phyloP scores from a whole-genome alignment of 2,797 vertebrate species.

The Acipenser ruthenus region DNA sequence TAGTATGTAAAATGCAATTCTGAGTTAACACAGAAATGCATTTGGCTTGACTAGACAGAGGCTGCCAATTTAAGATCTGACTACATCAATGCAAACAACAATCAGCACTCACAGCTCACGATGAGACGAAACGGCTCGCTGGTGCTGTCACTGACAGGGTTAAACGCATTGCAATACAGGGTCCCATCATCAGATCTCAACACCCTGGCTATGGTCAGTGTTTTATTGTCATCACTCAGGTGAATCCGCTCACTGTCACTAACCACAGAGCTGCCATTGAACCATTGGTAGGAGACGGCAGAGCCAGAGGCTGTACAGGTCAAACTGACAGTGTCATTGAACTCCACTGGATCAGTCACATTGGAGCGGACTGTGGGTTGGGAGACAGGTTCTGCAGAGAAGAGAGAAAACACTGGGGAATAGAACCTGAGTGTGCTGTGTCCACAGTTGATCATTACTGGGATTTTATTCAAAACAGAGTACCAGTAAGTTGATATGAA shows the following conservation, averaged over 20 bases:
- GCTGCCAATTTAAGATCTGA: too few species aligned
- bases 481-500: not conserved
- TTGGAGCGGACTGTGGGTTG: slow-evolving; percentile 32
- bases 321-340: slow-evolving; percentile 44
- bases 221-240: slow-evolving; percentile 26
- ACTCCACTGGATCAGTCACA: slow-evolving; percentile 44
- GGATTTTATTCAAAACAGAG: not conserved
- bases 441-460: not conserved
- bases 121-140: slow-evolving; percentile 33
- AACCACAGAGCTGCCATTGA: slow-evolving; percentile 32
- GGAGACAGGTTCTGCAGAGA: slow-evolving; percentile 41
- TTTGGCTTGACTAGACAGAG: too few species aligned
- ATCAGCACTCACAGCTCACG: slow-evolving; percentile 55
- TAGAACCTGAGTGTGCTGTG: not conserved
- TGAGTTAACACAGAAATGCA: too few species aligned
- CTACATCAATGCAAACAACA: not conserved
- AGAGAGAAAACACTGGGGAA: slow-evolving; percentile 4
- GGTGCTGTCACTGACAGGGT: slow-evolving; percentile 35
- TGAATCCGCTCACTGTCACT: slow-evolving; percentile 4
- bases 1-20: too few species aligned
- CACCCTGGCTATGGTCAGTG: slow-evolving; percentile 38
- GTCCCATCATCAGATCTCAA: slow-evolving; percentile 40
- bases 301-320: slow-evolving; percentile 45
- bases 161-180: slow-evolving; percentile 46
- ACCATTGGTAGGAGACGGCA: slow-evolving; percentile 38